Evolutionary conservation across 2,797 vertebrate species (phyloP).

Genomic region (Poecilia gillii): DNA sequence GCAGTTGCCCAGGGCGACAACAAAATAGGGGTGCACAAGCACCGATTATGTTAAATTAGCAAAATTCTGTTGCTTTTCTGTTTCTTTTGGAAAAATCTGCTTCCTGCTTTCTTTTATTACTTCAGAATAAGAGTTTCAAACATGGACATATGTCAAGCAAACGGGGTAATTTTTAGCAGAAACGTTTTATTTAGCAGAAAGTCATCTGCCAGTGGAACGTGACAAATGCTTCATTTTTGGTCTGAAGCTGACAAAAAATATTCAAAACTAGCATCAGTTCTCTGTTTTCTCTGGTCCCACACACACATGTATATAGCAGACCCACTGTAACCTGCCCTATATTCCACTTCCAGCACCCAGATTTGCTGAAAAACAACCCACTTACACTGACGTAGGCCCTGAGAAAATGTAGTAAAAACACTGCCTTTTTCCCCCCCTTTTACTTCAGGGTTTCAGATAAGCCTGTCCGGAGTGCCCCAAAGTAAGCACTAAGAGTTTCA

Average conservation of each 20-base stretch:
- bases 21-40: neutral
- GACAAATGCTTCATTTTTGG: neutral
- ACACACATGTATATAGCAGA: neutral
- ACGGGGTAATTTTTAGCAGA: neutral
- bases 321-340: neutral
- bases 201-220: neutral
- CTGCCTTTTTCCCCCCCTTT: slow-evolving; percentile 78
- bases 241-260: neutral
- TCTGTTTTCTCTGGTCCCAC: neutral
- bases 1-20: neutral
- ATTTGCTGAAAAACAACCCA: slow-evolving; percentile 16
- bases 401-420: slow-evolving; percentile 73
- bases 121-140: neutral
- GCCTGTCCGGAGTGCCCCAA: slow-evolving; percentile 89
- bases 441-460: slow-evolving; percentile 92
- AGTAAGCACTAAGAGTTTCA: slow-evolving; percentile 80
- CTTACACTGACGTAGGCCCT: slow-evolving; percentile 12
- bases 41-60: neutral
- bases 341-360: slow-evolving; percentile 1
- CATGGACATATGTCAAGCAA: neutral
- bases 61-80: neutral
- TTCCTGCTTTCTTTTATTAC: neutral
- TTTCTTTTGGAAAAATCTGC: neutral
- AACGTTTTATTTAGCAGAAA: neutral
- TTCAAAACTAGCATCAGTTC: neutral